A percentile compares a stretch with the other conserved stretches of the same genome.
Conservation (phyloP, 1,140 invertebrate species). For the Hycleus phaleratus region DNA sequence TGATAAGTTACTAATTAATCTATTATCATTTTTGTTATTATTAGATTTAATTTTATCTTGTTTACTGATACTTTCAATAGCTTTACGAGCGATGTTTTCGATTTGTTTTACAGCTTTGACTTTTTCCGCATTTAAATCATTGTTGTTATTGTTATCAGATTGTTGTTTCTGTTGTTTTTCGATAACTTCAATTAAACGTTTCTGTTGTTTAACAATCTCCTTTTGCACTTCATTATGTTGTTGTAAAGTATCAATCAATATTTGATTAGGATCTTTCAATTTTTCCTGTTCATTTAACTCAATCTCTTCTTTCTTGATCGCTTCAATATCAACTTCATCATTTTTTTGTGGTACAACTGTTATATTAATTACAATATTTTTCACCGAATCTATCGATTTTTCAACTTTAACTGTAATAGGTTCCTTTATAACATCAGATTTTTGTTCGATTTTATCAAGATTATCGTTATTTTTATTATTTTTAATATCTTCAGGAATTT, state of each 20-base stretch:
- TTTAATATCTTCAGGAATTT: background rate
- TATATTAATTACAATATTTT: too few relatives aligned
- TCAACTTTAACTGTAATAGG: background rate
- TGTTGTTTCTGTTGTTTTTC: constrained; percentile 24
- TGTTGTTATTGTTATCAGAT: constrained; percentile 19
- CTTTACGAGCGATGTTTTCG: constrained; percentile 31
- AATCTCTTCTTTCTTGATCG: constrained; percentile 49
- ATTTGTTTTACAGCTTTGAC: constrained; percentile 32
- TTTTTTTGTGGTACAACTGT: constrained; percentile 7
- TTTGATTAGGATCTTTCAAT: constrained; percentile 40
- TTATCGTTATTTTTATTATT: too few relatives aligned
- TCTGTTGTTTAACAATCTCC: constrained; percentile 44
- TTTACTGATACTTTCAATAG: constrained; percentile 33
- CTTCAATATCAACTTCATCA: constrained; percentile 38
- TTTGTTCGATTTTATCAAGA: background rate
- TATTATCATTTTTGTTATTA: background rate
- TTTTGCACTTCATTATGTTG: constrained; percentile 47
- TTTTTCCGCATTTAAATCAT: constrained; percentile 26
- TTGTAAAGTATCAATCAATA: constrained; percentile 48
- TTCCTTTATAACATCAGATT: background rate
- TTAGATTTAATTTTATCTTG: constrained; percentile 5
- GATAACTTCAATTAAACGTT: constrained; percentile 35
- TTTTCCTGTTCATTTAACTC: constrained; percentile 42
- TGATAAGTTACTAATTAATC: background rate
- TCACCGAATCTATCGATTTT: background rate